phyloP scores from a whole-genome alignment of 2,113 vertebrate species.

The Columba janthina region DNA sequence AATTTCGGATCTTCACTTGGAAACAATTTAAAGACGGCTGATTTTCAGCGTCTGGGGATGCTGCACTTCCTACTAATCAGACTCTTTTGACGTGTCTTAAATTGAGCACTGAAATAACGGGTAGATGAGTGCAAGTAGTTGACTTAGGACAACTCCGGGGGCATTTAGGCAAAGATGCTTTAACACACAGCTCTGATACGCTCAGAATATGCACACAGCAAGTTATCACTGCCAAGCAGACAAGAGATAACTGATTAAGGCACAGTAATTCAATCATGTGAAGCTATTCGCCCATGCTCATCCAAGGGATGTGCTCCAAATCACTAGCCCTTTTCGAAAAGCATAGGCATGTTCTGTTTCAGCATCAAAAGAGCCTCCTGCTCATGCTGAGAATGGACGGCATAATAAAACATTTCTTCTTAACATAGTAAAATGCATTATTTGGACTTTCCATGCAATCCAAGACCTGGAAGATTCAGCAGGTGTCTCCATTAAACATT shows the following conservation, averaged over 20 bases:
- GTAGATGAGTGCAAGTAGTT: neutral
- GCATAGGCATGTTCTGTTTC: neutral
- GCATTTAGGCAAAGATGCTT: neutral
- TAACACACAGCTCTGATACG: neutral
- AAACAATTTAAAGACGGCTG: neutral
- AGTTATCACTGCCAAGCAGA: neutral
- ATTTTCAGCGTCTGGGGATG: neutral
- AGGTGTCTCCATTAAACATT: neutral
- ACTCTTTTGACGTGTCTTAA: conserved; percentile 34
- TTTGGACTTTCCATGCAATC: neutral
- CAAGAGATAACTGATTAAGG: neutral
- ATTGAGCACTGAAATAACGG: conserved; percentile 7
- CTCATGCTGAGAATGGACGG: neutral
- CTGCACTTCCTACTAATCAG: conserved; percentile 39
- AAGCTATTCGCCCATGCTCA: neutral
- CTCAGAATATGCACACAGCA: neutral
- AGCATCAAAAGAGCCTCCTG: neutral
- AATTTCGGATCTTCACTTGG: conserved; percentile 43
- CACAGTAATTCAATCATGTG: neutral
- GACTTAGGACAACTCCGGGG: neutral
- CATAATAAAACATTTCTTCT: neutral
- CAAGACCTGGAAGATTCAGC: neutral
- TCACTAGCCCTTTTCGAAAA: neutral
- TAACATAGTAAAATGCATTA: neutral
- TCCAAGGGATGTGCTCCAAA: neutral